Percentiles rank a stretch among this genome's conserved stretches.
phyloP scores from a whole-genome alignment of 2,113 vertebrate species.

The Limanda limanda region DNA sequence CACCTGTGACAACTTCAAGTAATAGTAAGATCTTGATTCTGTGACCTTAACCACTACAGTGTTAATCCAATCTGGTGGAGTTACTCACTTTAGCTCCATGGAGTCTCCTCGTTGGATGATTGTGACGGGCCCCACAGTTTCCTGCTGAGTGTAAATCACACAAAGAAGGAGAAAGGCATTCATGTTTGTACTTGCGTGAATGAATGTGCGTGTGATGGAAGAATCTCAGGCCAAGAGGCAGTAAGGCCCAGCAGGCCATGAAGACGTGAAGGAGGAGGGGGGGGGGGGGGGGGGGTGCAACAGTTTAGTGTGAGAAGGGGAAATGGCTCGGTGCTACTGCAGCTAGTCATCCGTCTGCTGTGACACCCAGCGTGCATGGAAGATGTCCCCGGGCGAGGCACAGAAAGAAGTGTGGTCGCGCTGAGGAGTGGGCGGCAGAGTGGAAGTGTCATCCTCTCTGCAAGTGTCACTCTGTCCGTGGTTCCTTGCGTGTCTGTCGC shows the following conservation, averaged over 20 bases:
- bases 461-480: conserved; percentile 61
- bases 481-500: conserved; percentile 35
- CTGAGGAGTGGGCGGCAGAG: conserved; percentile 66
- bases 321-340: conserved; percentile 60
- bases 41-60: conserved; percentile 54
- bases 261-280: conserved; percentile 23
- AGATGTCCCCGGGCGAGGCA: conserved; percentile 65
- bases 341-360: conserved; percentile 76
- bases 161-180: conserved; percentile 11
- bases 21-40: conserved; percentile 26
- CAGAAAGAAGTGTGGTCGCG: conserved; percentile 61
- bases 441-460: conserved; percentile 58
- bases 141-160: conserved; percentile 60
- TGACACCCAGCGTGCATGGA: conserved; percentile 72
- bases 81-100: conserved; percentile 47
- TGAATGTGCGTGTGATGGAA: conserved; percentile 4
- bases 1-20: neutral
- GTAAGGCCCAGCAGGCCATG: conserved; percentile 45
- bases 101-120: conserved; percentile 39
- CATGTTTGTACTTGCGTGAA: neutral
- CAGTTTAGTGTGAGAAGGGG: conserved; percentile 68
- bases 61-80: conserved; percentile 40
- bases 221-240: conserved; percentile 47
- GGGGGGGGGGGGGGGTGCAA: conserved; percentile 36
- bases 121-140: conserved; percentile 27